Conservation (phyloP, 2,797 vertebrate species). For the Neosalanx taihuensis region DNA sequence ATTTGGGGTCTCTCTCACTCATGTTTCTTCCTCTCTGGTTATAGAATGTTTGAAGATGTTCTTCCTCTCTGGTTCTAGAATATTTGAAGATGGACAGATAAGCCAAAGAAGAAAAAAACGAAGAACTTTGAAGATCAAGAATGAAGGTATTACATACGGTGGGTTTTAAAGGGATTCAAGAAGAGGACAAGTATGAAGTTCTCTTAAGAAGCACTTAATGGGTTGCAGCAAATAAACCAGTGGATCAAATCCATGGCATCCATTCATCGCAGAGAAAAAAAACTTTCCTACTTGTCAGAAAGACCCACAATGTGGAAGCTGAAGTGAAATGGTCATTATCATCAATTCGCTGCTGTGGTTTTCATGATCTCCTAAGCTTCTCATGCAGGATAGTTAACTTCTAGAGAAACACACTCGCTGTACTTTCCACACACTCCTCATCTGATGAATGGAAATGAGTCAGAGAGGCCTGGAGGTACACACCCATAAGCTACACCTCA, state of each 20-base stretch:
- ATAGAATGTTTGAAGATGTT: no score
- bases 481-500: slow-evolving; percentile 32
- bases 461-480: slow-evolving; percentile 16
- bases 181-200: neutral
- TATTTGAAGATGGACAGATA: neutral
- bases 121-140: neutral
- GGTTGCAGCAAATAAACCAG: neutral
- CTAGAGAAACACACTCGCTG: slow-evolving; percentile 21
- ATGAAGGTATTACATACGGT: neutral
- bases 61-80: no score
- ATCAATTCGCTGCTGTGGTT: slow-evolving; percentile 23
- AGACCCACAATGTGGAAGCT: slow-evolving; percentile 7
- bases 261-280: neutral
- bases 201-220: neutral
- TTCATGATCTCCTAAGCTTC: slow-evolving; percentile 19
- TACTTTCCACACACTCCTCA: slow-evolving; percentile 38
- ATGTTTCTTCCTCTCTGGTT: neutral
- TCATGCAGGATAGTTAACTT: neutral
- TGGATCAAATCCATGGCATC: no score
- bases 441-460: slow-evolving; percentile 25
- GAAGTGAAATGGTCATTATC: slow-evolving; percentile 11
- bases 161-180: neutral
- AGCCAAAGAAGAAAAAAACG: neutral
- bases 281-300: neutral
- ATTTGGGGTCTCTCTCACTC: neutral